These are phyloP conservation scores for Oreochromis aureus DNA, from an alignment of 2,113 vertebrate genomes.

Conservation along the genomic window DNA sequence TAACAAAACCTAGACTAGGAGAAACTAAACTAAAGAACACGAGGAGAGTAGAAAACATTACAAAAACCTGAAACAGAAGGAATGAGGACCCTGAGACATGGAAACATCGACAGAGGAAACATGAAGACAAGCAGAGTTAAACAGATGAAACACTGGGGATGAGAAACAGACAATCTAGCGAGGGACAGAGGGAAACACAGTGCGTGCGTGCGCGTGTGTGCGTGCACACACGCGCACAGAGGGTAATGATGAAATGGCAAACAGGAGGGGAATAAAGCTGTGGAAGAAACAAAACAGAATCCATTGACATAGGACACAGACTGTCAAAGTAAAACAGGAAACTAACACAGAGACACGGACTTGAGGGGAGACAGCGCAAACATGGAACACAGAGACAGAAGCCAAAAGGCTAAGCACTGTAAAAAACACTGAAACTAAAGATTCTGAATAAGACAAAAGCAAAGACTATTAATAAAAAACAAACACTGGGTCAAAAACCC, in stretches of 20 bases:
- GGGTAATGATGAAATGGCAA: background rate
- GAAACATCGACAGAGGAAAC: background rate
- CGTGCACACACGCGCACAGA: no score
- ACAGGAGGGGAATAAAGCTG: no score
- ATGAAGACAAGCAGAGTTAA: background rate
- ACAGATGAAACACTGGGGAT: background rate
- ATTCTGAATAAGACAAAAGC: background rate
- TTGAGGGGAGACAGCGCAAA: fast-evolving
- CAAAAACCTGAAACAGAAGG: background rate
- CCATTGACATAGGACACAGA: background rate
- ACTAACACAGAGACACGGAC: background rate
- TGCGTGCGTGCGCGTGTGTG: no score
- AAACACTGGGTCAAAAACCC: background rate
- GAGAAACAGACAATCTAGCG: background rate
- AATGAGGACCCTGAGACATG: background rate
- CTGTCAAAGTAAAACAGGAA: background rate
- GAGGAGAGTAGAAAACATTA: background rate
- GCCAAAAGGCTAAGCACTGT: background rate
- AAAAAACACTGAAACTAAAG: background rate
- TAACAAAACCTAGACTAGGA: background rate
- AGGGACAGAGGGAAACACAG: background rate
- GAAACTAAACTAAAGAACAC: background rate
- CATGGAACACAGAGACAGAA: background rate
- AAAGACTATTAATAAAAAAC: background rate
- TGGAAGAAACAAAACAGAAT: no score